Conservation (phyloP, 64 coral and sea anemone genomes). For the Montipora efflorescens region DNA sequence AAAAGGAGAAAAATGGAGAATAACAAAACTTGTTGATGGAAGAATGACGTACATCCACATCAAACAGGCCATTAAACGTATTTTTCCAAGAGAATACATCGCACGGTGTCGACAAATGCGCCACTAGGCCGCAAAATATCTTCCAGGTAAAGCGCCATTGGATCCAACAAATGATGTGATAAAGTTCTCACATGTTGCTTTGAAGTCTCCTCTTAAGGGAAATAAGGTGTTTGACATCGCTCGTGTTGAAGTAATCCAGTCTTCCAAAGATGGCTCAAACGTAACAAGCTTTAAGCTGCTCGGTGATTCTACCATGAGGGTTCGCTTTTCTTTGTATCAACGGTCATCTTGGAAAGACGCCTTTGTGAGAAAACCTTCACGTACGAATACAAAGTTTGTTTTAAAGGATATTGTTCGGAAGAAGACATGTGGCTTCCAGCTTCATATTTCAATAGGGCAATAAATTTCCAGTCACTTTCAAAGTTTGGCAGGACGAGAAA, state of each 20-base stretch:
- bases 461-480: too few relatives aligned
- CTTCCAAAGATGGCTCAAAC: constrained; percentile 58
- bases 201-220: constrained; percentile 34
- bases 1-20: too few relatives aligned
- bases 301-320: background rate
- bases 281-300: constrained; percentile 19
- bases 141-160: constrained; percentile 56
- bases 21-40: too few relatives aligned
- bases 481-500: too few relatives aligned
- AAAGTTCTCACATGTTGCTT: constrained; percentile 33
- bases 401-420: too few relatives aligned
- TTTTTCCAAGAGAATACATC: constrained; percentile 57
- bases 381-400: too few relatives aligned
- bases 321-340: background rate
- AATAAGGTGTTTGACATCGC: constrained; percentile 29
- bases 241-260: constrained; percentile 37
- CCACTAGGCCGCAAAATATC: constrained; percentile 63
- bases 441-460: too few relatives aligned
- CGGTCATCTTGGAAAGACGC: background rate
- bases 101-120: constrained; percentile 30
- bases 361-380: background rate
- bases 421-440: too few relatives aligned
- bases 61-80: too few relatives aligned
- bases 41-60: too few relatives aligned
- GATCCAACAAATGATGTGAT: constrained; percentile 47